phyloP scores from a whole-genome alignment of 1,140 invertebrate genomes.

The Dinothrombium tinctorium region DNA sequence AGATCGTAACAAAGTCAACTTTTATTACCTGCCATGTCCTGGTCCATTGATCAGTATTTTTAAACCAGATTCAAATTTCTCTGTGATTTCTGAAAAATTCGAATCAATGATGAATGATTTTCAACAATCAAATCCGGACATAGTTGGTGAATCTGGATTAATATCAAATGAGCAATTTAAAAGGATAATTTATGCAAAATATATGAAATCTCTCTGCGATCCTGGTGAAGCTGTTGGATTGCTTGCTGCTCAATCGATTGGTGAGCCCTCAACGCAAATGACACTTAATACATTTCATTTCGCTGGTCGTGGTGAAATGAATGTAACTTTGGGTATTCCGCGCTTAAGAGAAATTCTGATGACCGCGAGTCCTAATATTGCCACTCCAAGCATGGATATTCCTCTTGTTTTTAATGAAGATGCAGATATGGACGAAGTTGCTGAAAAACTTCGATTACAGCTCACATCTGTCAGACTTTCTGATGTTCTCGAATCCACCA shows the following conservation, averaged over 20 bases:
- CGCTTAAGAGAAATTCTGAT: conserved; percentile 87
- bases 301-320: conserved; percentile 98
- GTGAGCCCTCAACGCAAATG: conserved; percentile 97
- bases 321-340: conserved; percentile 93
- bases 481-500: conserved; percentile 49
- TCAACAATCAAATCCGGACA: conserved; percentile 18
- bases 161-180: conserved; percentile 23
- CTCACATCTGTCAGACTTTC: conserved; percentile 48
- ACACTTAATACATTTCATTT: conserved; percentile 99
- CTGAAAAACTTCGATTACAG: conserved; percentile 38
- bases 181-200: conserved; percentile 48
- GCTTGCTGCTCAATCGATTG: conserved; percentile 45
- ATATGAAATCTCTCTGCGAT: conserved; percentile 43
- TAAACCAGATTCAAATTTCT: conserved; percentile 46
- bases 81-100: conserved; percentile 46
- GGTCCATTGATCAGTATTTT: conserved; percentile 43
- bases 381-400: conserved; percentile 88
- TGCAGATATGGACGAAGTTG: conserved; percentile 19
- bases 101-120: conserved; percentile 39
- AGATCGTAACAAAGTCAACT: conserved; percentile 12
- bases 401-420: conserved; percentile 32
- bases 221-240: conserved; percentile 92
- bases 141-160: neutral
- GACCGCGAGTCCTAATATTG: conserved; percentile 70
- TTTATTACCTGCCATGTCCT: conserved; percentile 15